Conservation (phyloP, 2,888 invertebrate genomes). For the Platypus cylindrus region DNA sequence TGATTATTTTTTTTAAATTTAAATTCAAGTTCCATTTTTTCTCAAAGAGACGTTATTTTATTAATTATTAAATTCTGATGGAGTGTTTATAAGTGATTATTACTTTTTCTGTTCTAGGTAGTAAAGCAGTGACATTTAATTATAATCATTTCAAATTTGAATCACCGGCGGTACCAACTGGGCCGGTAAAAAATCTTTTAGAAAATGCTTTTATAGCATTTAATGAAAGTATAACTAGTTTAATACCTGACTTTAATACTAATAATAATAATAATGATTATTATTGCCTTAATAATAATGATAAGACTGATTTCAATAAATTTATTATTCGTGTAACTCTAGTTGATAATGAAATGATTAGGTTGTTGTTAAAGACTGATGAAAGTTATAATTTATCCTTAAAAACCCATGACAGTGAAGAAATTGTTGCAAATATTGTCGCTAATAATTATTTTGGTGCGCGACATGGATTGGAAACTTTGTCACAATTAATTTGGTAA, state of each 20-base stretch:
- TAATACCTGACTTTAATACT: no score
- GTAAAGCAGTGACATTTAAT: slow-evolving; percentile 48
- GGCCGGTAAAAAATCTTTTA: slow-evolving; percentile 37
- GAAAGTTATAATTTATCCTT: slow-evolving; percentile 62
- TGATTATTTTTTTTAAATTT: background rate
- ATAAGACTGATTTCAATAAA: slow-evolving; percentile 26
- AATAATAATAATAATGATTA: no score
- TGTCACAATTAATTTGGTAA: slow-evolving; percentile 66
- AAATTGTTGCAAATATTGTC: slow-evolving; percentile 46
- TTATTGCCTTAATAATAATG: slow-evolving; percentile 21
- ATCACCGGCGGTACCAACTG: slow-evolving; percentile 34
- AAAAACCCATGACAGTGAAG: slow-evolving; percentile 33
- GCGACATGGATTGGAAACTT: slow-evolving; percentile 62
- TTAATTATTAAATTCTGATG: no score
- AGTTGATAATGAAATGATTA: slow-evolving; percentile 38
- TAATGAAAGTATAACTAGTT: slow-evolving; percentile 29
- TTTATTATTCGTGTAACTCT: slow-evolving; percentile 42
- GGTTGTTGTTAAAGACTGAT: slow-evolving; percentile 53
- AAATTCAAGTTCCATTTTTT: background rate
- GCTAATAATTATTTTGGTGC: slow-evolving; percentile 65
- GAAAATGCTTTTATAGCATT: slow-evolving; percentile 41
- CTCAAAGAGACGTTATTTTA: background rate
- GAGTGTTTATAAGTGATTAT: background rate
- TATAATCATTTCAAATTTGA: slow-evolving; percentile 40
- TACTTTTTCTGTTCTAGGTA: slow-evolving; percentile 20